Evolutionary conservation across 2,888 invertebrate genomes (phyloP), one percentile per base, ranked within the genome.

Genomic region (Coelopa pilipes): DNA sequence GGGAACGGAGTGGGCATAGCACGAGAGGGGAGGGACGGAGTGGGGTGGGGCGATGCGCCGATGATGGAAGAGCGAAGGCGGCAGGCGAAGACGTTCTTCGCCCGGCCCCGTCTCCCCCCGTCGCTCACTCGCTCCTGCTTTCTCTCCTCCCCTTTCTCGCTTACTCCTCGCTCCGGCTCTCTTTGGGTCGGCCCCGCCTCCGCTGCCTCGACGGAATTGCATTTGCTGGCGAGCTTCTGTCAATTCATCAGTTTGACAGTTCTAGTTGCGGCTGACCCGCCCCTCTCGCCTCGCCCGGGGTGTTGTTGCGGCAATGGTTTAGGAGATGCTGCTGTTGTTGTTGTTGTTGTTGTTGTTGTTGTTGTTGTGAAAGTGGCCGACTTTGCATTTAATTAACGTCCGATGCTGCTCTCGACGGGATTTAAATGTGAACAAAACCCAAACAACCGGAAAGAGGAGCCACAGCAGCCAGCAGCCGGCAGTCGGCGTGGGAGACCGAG

Each of bases 231-330:
- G 21, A 50, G 21, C 53, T 67, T 53, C 67, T 53, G 67, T 67
- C 55, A 67, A 55, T 67, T 67, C 55, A 67, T 67, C 67, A 67
- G 55, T 34, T 15, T 55, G 67, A 21, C 67, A 67, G 12, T 17
- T 49, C 49, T 21, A 59, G 66, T 17, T 34, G 34, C 34, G 34
- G 34, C 34, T 34, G 7, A 34, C 2, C 34, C 34, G 34, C 2
- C 34, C 7, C 34, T 34, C 34, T 34, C 7, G 2, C 34, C 7
- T 7, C 34, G 2, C 34, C 2, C 7, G 34, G 2, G 2, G 34
- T 34, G 34, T 34, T 34, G 34, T 34, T 34, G 34, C 7, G 34
- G 34, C 7, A 34, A 7, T 34, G 34, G 34, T 34, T 34, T 34
- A 34, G 7, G 34, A 4, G 34, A 34, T 34, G 34, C 34, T 66